A percentile compares a stretch with the other conserved stretches of the same genome.
Conservation (phyloP, 2,888 invertebrate genomes). For the Brachyopa scutellaris region DNA sequence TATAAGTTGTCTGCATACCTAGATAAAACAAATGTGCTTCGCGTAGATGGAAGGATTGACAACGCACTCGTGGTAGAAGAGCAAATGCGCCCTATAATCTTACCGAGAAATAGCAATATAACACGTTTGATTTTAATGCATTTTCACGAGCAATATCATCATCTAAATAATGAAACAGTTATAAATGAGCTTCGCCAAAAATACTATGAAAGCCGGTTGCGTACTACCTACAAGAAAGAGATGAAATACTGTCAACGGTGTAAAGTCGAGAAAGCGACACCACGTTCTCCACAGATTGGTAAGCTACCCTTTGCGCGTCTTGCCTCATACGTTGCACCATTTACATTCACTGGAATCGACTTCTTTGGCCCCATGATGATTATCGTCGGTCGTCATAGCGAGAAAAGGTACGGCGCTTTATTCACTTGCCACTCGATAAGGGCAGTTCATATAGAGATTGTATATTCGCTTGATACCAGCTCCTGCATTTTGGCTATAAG, state of each 20-base stretch:
- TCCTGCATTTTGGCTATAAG: constrained; percentile 35
- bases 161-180: constrained; percentile 47
- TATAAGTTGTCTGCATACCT: constrained; percentile 27
- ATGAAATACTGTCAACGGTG: constrained; percentile 47
- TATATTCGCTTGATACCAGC: constrained; percentile 6
- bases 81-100: constrained; percentile 49
- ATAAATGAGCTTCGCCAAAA: constrained; percentile 59
- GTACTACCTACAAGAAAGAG: constrained; percentile 34
- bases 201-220: constrained; percentile 42
- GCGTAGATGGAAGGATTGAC: constrained; percentile 41
- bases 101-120: constrained; percentile 34
- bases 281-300: constrained; percentile 41
- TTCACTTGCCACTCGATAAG: constrained; percentile 54
- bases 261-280: constrained; percentile 51
- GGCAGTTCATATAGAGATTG: constrained; percentile 52
- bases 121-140: constrained; percentile 13
- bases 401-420: constrained; percentile 53
- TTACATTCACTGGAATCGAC: constrained; percentile 29
- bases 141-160: constrained; percentile 17
- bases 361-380: constrained; percentile 49
- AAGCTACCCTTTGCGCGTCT: constrained; percentile 42
- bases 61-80: neutral
- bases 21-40: constrained; percentile 29
- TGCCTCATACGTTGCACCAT: constrained; percentile 2
- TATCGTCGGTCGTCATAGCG: constrained; percentile 16